phyloP scores from a whole-genome alignment of 1,140 invertebrate genomes.

The Tribolium castaneum region DNA sequence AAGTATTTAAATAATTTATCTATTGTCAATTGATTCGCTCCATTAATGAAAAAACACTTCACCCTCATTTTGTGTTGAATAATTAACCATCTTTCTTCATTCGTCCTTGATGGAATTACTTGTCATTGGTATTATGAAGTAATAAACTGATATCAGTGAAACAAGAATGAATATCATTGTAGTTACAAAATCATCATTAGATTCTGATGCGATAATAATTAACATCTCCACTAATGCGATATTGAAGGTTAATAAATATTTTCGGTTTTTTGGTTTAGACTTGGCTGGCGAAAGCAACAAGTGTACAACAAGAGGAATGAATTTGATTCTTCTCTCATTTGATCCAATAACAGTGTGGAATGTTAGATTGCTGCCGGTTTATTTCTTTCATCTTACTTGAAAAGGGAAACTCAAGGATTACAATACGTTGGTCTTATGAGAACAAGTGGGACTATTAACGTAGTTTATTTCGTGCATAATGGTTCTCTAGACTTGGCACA shows the following conservation, averaged over 20 bases:
- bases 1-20: background rate
- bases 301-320: background rate
- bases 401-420: background rate
- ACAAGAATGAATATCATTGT: background rate
- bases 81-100: background rate
- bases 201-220: background rate
- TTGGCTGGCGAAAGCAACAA: background rate
- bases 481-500: background rate
- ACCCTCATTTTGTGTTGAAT: background rate
- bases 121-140: background rate
- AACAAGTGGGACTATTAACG: background rate
- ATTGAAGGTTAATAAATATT: background rate
- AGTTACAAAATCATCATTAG: background rate
- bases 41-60: background rate
- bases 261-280: background rate
- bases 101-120: background rate
- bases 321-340: background rate
- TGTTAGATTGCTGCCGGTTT: background rate
- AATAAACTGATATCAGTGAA: background rate
- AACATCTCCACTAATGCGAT: background rate
- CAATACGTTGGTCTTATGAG: background rate
- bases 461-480: background rate
- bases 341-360: background rate
- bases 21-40: background rate
- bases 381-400: background rate